Conservation (phyloP, 1,140 invertebrate genomes). For the Drosophila ficusphila region DNA sequence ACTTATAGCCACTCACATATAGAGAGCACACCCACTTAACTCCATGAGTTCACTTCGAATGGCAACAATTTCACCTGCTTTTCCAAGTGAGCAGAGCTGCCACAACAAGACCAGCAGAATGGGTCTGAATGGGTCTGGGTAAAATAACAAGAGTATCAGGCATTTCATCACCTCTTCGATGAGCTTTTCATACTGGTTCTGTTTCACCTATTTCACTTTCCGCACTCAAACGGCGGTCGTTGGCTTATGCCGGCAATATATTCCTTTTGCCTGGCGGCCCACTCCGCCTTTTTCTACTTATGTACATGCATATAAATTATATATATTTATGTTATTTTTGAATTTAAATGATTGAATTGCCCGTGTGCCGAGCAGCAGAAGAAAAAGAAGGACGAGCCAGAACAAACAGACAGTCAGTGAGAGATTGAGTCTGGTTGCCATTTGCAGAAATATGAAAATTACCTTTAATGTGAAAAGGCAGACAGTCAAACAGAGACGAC, state of each 20-base stretch:
- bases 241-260: slow-evolving; percentile 45
- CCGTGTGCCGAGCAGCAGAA: slow-evolving; percentile 27
- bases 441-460: slow-evolving; percentile 79
- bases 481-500: slow-evolving; percentile 31
- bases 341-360: slow-evolving; percentile 79
- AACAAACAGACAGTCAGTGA: slow-evolving; percentile 10
- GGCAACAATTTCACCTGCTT: slow-evolving; percentile 11
- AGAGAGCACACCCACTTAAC: slow-evolving; percentile 12
- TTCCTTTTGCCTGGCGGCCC: slow-evolving; percentile 8
- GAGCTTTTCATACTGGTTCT: slow-evolving; percentile 26
- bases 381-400: slow-evolving; percentile 16
- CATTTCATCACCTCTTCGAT: slow-evolving; percentile 42
- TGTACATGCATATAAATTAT: slow-evolving; percentile 38
- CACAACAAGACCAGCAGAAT: background rate
- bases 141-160: slow-evolving; percentile 40
- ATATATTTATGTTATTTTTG: slow-evolving; percentile 73
- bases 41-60: slow-evolving; percentile 15
- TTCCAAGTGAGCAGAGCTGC: slow-evolving; percentile 12
- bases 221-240: slow-evolving; percentile 35
- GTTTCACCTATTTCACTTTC: slow-evolving; percentile 27
- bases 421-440: slow-evolving; percentile 37
- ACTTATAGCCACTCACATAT: background rate
- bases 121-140: slow-evolving; percentile 3
- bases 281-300: background rate
- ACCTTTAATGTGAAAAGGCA: slow-evolving; percentile 73